A percentile compares a stretch with the other conserved stretches of the same genome.
phyloP scores from a whole-genome alignment of 2,888 invertebrate species.

The Thysanoteuthis rhombus region DNA sequence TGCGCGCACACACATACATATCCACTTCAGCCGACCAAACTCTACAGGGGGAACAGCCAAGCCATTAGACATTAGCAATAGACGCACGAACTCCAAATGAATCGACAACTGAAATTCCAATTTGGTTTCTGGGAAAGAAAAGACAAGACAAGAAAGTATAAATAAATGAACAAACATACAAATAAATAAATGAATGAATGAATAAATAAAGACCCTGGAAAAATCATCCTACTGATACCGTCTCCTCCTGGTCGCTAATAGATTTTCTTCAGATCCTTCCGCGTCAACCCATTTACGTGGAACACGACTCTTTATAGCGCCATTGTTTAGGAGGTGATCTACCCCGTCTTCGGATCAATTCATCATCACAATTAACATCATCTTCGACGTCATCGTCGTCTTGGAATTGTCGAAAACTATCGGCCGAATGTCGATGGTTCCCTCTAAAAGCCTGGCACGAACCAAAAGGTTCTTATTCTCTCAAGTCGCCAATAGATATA shows the following conservation, averaged over 20 bases:
- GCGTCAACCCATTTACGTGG: not conserved
- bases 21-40: not conserved
- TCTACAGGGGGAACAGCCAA: not conserved
- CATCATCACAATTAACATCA: not conserved
- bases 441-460: not conserved
- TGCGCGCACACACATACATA: not conserved
- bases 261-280: not conserved
- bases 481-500: no score
- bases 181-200: not conserved
- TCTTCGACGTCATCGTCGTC: not conserved
- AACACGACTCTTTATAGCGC: not conserved
- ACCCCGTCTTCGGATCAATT: not conserved
- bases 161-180: not conserved
- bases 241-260: not conserved
- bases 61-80: slow-evolving; percentile 12
- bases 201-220: not conserved
- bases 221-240: not conserved
- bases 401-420: not conserved
- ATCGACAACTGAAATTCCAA: not conserved
- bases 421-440: not conserved
- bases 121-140: not conserved
- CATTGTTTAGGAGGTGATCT: not conserved
- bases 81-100: not conserved
- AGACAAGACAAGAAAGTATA: not conserved
- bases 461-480: no score